Evolutionary conservation across 2,113 vertebrate genomes (phyloP).

Genomic region (Pelobates fuscus): DNA sequence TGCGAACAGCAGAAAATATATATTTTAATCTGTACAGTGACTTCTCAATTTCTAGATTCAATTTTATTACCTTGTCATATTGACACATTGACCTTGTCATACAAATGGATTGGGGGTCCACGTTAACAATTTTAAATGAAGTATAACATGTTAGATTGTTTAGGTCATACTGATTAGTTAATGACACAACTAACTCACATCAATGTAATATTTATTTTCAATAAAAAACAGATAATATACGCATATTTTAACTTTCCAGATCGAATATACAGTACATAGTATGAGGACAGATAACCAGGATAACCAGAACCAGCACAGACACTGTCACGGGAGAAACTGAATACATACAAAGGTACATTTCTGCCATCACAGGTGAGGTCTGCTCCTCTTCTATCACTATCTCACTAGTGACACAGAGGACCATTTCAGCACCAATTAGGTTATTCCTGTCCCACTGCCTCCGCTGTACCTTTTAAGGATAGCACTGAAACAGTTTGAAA

Average conservation of each 20-base stretch:
- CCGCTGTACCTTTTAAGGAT: neutral
- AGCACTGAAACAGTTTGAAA: neutral
- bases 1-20: too few relatives aligned
- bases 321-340: neutral
- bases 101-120: too few relatives aligned
- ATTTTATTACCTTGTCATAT: too few relatives aligned
- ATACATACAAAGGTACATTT: neutral
- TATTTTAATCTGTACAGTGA: too few relatives aligned
- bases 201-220: too few relatives aligned
- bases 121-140: too few relatives aligned
- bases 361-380: neutral
- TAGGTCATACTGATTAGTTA: too few relatives aligned
- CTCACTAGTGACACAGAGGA: neutral
- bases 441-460: neutral
- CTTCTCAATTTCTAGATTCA: too few relatives aligned
- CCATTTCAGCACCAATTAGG: neutral
- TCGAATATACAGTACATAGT: neutral
- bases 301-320: neutral
- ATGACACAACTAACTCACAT: too few relatives aligned
- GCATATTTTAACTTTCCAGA: neutral
- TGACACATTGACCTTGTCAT: too few relatives aligned
- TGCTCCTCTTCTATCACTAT: neutral
- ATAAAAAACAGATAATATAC: neutral
- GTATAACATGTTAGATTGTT: too few relatives aligned
- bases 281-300: neutral